Conservation (phyloP, 1,140 invertebrate genomes). For the Bactericera cockerelli region DNA sequence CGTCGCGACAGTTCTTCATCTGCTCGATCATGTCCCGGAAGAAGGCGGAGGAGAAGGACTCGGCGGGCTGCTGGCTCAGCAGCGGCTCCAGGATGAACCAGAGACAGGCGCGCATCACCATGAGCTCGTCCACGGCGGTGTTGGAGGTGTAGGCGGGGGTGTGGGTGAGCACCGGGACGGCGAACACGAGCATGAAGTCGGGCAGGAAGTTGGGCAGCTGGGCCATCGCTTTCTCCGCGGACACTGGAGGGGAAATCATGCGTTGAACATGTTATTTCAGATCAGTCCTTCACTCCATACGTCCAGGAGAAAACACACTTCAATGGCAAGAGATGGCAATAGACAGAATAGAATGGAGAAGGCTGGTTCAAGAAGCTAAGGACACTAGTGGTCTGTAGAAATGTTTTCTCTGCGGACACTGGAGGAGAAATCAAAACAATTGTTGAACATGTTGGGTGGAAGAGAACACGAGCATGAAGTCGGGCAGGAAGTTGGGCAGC, state of each 20-base stretch:
- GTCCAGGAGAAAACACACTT: no score
- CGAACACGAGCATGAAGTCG: constrained; percentile 91
- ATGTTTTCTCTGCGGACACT: background rate
- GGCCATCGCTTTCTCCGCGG: constrained; percentile 45
- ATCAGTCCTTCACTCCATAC: constrained; percentile 29
- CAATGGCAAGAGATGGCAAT: no score
- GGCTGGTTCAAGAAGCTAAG: no score
- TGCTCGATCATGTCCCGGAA: constrained; percentile 84
- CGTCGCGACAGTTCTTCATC: constrained; percentile 84
- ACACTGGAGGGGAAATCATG: constrained; percentile 21
- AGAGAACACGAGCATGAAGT: no score
- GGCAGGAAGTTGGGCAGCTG: constrained; percentile 77
- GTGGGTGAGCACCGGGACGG: constrained; percentile 82
- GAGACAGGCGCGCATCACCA: constrained; percentile 64
- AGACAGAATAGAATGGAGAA: no score
- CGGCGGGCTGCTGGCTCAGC: constrained; percentile 81
- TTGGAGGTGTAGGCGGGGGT: constrained; percentile 66
- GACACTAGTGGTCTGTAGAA: constrained; percentile 22
- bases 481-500: no score
- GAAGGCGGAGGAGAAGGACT: constrained; percentile 89
- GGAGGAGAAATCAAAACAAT: no score
- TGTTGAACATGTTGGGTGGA: no score
- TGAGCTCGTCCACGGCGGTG: constrained; percentile 55
- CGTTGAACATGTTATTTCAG: no score
- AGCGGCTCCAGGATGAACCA: constrained; percentile 89